Evolutionary conservation across 2,888 invertebrate species (phyloP).

Genomic region (Parasteatoda lunata): DNA sequence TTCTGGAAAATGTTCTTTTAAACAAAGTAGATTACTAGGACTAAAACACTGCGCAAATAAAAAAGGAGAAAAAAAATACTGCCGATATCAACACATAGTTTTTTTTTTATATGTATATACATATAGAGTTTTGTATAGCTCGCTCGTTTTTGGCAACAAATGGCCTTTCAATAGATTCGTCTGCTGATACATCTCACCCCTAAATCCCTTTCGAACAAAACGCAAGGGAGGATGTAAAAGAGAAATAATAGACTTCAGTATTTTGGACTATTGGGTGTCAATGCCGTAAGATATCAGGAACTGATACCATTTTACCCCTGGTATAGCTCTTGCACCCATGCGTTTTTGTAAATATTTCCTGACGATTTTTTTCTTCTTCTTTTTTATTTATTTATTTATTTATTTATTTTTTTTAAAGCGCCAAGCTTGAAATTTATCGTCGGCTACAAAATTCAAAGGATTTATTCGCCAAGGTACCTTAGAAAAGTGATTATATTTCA

Average conservation of each 20-base stretch:
- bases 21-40: too few relatives aligned
- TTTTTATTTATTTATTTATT: too few relatives aligned
- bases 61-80: too few relatives aligned
- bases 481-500: slow-evolving; percentile 68
- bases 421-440: slow-evolving; percentile 45
- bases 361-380: not conserved
- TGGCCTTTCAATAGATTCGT: slow-evolving; percentile 64
- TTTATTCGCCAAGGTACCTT: slow-evolving; percentile 46
- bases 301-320: slow-evolving; percentile 16
- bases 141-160: slow-evolving; percentile 30
- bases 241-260: slow-evolving; percentile 26
- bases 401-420: not conserved
- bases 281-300: slow-evolving; percentile 30
- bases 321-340: not conserved
- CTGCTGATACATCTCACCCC: slow-evolving; percentile 48
- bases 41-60: too few relatives aligned
- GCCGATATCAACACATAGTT: too few relatives aligned
- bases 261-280: slow-evolving; percentile 54
- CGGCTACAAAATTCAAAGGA: slow-evolving; percentile 47
- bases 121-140: too few relatives aligned
- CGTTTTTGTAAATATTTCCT: slow-evolving; percentile 16
- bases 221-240: slow-evolving; percentile 20
- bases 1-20: too few relatives aligned
- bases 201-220: not conserved
- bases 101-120: too few relatives aligned